Base-by-base conservation (phyloP, 37 sponge, comb jelly and placozoan genomes). In the Haliclona indistincta region DNA sequence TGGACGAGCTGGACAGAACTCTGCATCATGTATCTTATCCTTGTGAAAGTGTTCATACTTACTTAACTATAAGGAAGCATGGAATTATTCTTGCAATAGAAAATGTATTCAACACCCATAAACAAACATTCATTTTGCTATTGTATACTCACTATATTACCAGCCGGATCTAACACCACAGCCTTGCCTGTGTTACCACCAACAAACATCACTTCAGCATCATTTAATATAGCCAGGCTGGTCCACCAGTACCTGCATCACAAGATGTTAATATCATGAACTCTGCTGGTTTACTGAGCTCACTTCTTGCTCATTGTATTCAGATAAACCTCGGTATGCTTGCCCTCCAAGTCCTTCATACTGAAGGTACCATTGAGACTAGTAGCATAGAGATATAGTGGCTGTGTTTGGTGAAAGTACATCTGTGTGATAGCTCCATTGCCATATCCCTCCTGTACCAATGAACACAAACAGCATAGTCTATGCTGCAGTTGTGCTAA, bases 351-450 rank as follows among this genome's bases (percentile, higher is more conserved):
- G 38, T 88, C 88, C 49, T 72, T 63, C 60, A 77, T 28, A 11
- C 66, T 41, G 52, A 88, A 81, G 1, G 64, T 42, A n/a, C 88
- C 83, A 70, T 88, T 70, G 13, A 88, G 61, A 36, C 73, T 56
- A 2, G 88, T 67, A 25, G 88, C 71, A 68, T 88, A 88, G 4
- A 88, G 63, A 25, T 49, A 71, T 41, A 15, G 10, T 0, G 77
- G 88, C 17, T 72, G 52, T 0, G 39, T 4, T 1, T 77, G 88
- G 56, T 75, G 68, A 40, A 81, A 88, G 45, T 58, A 71, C 78
- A 88, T 76, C 47, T 76, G 66, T 23, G 88, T 77, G 51, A 88
- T 77, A 28, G 67, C 76, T 19, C 88, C 88, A 43, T 84, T 38
- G 3, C 88, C 88, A 29, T 40, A 51, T 35, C 88, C 88, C 15